phyloP scores from a whole-genome alignment of 2,797 vertebrate species.

The Pampus argenteus region DNA sequence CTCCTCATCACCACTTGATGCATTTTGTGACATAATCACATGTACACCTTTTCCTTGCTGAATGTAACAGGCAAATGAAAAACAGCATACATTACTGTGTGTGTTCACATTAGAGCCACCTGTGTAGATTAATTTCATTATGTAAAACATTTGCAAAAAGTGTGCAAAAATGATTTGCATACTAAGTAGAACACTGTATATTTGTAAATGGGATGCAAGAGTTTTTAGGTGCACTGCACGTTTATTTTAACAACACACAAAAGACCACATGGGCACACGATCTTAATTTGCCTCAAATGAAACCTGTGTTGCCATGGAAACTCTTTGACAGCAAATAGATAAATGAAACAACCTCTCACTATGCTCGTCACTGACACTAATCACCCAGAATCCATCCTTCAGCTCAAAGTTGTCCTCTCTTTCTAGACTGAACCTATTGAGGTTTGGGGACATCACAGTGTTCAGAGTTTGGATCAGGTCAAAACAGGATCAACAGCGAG shows the following conservation, averaged over 20 bases:
- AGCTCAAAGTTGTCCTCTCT: conserved; percentile 21
- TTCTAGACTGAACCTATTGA: conserved; percentile 3
- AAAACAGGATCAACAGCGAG: not conserved
- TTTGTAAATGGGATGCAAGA: conserved; percentile 39
- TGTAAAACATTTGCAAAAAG: conserved; percentile 49
- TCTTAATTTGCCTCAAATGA: conserved; percentile 34
- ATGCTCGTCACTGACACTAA: conserved; percentile 32
- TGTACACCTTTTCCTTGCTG: conserved; percentile 15
- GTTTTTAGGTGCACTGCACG: conserved; percentile 1
- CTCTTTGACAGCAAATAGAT: conserved; percentile 38
- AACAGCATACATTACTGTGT: conserved; percentile 22
- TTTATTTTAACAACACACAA: conserved; percentile 26
- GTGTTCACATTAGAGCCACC: conserved; percentile 38
- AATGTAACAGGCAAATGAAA: conserved; percentile 10
- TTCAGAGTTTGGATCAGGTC: not conserved
- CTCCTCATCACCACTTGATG: not conserved
- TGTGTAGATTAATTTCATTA: conserved; percentile 32
- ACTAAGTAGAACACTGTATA: conserved; percentile 13
- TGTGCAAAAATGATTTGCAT: conserved; percentile 34
- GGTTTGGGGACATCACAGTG: not conserved
- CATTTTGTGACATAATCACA: not conserved
- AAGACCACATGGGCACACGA: conserved; percentile 14
- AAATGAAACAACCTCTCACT: conserved; percentile 32
- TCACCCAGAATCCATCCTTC: conserved; percentile 29
- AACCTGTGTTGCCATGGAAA: conserved; percentile 64